Percentiles rank a stretch among this genome's conserved stretches.
These are phyloP conservation scores for Falco punctatus DNA, from an alignment of 2,113 vertebrate genomes.

Conservation along the genomic window DNA sequence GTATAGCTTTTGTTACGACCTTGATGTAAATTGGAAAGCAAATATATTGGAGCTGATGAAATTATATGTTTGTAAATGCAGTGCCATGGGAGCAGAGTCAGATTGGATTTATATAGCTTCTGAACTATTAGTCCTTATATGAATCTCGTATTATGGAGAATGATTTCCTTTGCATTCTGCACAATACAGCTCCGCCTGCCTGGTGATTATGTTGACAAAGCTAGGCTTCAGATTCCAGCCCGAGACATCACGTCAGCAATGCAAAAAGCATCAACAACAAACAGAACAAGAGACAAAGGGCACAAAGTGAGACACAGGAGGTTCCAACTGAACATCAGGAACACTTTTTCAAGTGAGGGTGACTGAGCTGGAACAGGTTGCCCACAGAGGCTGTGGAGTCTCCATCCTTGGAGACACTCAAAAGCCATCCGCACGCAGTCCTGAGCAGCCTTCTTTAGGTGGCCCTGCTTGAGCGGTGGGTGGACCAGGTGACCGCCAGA, in stretches of 20 bases:
- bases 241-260: background rate
- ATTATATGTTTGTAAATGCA: background rate
- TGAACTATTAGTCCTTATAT: background rate
- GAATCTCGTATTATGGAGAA: background rate
- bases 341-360: background rate
- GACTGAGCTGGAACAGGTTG: background rate
- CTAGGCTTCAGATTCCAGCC: background rate
- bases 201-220: background rate
- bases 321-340: background rate
- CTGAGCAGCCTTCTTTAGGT: background rate
- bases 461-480: background rate
- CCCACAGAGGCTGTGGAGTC: background rate
- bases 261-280: background rate
- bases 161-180: background rate
- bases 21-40: background rate
- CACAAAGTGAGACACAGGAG: background rate
- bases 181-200: background rate
- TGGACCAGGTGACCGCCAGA: background rate
- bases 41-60: background rate
- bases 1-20: background rate
- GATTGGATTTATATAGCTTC: background rate
- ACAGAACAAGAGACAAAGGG: background rate
- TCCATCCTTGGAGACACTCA: background rate
- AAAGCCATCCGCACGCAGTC: accelerated
- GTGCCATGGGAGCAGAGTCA: background rate